These are phyloP conservation scores for Cottoperca gobio DNA, from an alignment of 2,797 vertebrate species.

Conservation along the genomic window DNA sequence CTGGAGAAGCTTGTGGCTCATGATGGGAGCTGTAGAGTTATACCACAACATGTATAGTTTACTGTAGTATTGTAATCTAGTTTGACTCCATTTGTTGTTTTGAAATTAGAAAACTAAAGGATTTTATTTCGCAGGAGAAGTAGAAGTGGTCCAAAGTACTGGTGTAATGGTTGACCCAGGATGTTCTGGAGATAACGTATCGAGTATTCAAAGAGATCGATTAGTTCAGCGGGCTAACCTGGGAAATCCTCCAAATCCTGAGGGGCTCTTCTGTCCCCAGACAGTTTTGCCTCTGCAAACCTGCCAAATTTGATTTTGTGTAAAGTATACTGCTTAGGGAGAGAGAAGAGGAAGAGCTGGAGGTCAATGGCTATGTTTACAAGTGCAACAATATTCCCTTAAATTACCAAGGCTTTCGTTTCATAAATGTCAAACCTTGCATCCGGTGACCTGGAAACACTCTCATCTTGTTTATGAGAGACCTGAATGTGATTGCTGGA, in stretches of 20 bases:
- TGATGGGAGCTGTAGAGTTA: neutral
- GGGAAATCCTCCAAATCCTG: neutral
- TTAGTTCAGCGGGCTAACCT: neutral
- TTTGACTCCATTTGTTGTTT: neutral
- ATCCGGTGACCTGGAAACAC: constrained; percentile 21
- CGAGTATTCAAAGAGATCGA: neutral
- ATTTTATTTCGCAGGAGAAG: constrained; percentile 9
- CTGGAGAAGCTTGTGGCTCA: neutral
- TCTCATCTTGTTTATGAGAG: constrained; percentile 17
- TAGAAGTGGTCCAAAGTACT: neutral
- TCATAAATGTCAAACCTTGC: constrained; percentile 19
- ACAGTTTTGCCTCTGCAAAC: constrained; percentile 6
- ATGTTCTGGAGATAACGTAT: neutral
- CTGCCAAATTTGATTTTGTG: constrained; percentile 55
- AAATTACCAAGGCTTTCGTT: constrained; percentile 28
- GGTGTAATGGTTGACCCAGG: neutral
- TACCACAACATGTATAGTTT: neutral
- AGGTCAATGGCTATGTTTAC: constrained; percentile 51
- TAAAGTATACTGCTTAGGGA: constrained; percentile 52
- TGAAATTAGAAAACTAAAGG: constrained; percentile 11
- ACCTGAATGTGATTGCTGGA: constrained; percentile 36
- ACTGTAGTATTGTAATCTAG: neutral
- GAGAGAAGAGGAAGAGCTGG: neutral
- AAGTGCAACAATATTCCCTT: constrained; percentile 38
- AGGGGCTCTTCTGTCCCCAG: neutral